Conservation (phyloP, 2,113 vertebrate species). For the Phrynosoma platyrhinos region DNA sequence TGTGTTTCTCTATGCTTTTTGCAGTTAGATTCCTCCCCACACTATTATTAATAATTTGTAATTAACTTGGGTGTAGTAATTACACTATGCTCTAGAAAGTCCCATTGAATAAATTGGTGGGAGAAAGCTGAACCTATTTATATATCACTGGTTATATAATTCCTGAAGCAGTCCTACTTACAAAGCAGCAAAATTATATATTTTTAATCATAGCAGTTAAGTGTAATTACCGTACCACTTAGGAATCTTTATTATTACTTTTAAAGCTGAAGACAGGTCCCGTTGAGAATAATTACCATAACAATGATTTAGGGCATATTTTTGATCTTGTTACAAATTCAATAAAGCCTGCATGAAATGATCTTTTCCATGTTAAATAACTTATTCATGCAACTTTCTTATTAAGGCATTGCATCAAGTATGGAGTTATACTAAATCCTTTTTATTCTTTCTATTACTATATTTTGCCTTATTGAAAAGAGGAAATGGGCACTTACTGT, state of each 20-base stretch:
- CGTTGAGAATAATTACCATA: constrained; percentile 75
- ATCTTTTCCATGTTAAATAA: constrained; percentile 68
- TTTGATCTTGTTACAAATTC: constrained; percentile 69
- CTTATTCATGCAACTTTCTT: constrained; percentile 65
- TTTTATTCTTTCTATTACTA: constrained; percentile 8
- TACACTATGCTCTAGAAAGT: constrained; percentile 5
- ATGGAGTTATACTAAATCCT: constrained; percentile 56
- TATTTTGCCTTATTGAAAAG: constrained; percentile 46
- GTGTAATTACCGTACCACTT: constrained; percentile 78
- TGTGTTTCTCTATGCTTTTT: neutral
- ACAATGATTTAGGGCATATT: constrained; percentile 73
- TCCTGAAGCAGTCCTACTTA: constrained; percentile 68
- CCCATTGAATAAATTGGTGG: constrained; percentile 18
- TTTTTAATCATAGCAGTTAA: constrained; percentile 80
- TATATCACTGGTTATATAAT: constrained; percentile 69
- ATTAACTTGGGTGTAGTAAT: constrained; percentile 18
- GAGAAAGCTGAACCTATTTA: constrained; percentile 49
- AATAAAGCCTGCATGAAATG: constrained; percentile 68
- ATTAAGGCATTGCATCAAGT: constrained; percentile 54
- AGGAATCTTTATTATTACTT: constrained; percentile 74
- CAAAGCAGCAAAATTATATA: constrained; percentile 74
- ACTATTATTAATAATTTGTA: constrained; percentile 11
- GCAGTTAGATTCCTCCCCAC: neutral
- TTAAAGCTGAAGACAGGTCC: constrained; percentile 73
- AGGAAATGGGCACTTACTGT: constrained; percentile 39